These are phyloP conservation scores for Chrysodeixis includens DNA, from an alignment of 2,888 invertebrate species.

Conservation along the genomic window DNA sequence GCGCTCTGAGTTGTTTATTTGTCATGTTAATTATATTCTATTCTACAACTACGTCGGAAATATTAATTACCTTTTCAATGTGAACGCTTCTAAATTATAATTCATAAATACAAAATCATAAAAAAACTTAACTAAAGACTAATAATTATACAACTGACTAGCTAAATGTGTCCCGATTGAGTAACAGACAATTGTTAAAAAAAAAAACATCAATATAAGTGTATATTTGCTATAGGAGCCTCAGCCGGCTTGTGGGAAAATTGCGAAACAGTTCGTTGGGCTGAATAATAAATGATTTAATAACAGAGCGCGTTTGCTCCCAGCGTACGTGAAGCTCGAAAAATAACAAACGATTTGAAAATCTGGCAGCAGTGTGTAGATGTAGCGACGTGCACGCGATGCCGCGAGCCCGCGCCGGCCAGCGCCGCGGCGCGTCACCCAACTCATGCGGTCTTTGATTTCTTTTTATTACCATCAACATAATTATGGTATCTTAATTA, in stretches of 20 bases:
- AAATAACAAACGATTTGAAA: constrained; percentile 87
- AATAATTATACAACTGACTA: constrained; percentile 27
- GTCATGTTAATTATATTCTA: too few species aligned
- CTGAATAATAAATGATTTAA: constrained; percentile 89
- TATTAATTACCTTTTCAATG: neutral
- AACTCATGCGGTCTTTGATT: neutral
- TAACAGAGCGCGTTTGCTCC: constrained; percentile 87
- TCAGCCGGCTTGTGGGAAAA: constrained; percentile 82
- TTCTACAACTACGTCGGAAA: neutral
- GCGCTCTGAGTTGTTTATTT: too few species aligned
- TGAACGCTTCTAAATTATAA: neutral
- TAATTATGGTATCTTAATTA: neutral
- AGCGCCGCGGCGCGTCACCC: constrained; percentile 40
- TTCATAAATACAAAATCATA: neutral
- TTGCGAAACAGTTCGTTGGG: constrained; percentile 87
- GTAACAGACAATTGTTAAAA: constrained; percentile 56
- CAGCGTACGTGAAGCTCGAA: constrained; percentile 82
- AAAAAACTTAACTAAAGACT: constrained; percentile 11
- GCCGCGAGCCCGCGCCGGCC: constrained; percentile 63
- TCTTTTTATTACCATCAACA: constrained; percentile 28
- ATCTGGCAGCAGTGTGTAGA: constrained; percentile 73
- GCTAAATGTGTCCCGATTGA: constrained; percentile 60
- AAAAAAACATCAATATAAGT: constrained; percentile 62
- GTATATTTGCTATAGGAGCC: constrained; percentile 62
- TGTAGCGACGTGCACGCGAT: constrained; percentile 65